These are phyloP conservation scores for Lasioglossum villosulum DNA, from an alignment of 2,888 invertebrate species.

Conservation along the genomic window DNA sequence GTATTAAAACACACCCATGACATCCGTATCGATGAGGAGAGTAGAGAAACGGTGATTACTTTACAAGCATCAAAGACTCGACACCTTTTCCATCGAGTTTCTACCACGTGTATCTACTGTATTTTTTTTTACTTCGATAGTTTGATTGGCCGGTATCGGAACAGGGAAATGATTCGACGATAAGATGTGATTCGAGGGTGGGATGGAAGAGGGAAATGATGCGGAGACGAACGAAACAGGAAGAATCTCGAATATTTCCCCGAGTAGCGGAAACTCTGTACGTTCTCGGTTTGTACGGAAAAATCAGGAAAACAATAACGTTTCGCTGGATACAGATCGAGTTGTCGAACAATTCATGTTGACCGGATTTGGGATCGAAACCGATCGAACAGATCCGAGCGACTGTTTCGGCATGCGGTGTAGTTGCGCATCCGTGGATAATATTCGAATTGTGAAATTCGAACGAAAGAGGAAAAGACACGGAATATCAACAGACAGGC, in stretches of 20 bases:
- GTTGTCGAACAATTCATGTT: slow-evolving; percentile 24
- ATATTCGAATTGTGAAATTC: neutral
- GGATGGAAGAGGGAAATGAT: slow-evolving; percentile 10
- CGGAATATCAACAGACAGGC: neutral
- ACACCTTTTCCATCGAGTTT: neutral
- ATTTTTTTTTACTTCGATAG: neutral
- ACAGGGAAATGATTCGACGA: neutral
- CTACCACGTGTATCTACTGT: neutral
- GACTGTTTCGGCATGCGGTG: neutral
- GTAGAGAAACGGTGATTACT: slow-evolving; percentile 2
- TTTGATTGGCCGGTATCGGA: neutral
- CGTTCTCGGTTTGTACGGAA: slow-evolving; percentile 61
- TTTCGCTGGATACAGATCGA: slow-evolving; percentile 15
- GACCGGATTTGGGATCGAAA: neutral
- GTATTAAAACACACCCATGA: slow-evolving; percentile 45
- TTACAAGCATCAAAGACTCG: slow-evolving; percentile 10
- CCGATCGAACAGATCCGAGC: neutral
- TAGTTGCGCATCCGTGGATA: neutral
- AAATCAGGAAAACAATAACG: slow-evolving; percentile 55
- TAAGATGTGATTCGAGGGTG: neutral
- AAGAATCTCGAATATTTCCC: neutral
- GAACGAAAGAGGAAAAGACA: neutral
- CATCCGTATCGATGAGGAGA: slow-evolving; percentile 14
- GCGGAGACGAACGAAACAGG: neutral
- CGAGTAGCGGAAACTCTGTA: neutral